Evolutionary conservation across 1,140 invertebrate species (phyloP).

Genomic region (fruit fly (Drosophila melanogaster)): DNA sequence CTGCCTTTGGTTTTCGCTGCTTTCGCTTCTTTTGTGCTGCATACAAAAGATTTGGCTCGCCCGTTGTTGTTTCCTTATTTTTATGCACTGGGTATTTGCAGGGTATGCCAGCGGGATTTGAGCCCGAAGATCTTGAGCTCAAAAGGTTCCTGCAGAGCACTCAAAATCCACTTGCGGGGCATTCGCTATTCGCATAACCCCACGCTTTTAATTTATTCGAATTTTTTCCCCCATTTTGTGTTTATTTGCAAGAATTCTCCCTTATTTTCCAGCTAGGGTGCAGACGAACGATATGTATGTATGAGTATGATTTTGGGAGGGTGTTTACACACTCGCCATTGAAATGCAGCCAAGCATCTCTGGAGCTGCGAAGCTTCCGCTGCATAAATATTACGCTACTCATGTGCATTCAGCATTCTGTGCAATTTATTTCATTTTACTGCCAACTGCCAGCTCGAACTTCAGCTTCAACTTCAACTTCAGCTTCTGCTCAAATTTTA

Average conservation of each 20-base stretch:
- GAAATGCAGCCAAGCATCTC: conserved; percentile 78
- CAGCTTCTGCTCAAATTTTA: conserved; percentile 51
- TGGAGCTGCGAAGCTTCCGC: conserved; percentile 56
- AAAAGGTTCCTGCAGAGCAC: conserved; percentile 1
- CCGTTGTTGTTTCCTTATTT: conserved; percentile 63
- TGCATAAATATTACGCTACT: conserved; percentile 79
- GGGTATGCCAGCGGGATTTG: conserved; percentile 10
- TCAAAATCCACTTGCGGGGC: conserved; percentile 16
- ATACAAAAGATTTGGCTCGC: conserved; percentile 72
- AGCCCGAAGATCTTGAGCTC: not conserved
- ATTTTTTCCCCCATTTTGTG: conserved; percentile 64
- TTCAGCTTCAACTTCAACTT: conserved; percentile 4
- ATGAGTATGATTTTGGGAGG: conserved; percentile 35
- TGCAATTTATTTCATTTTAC: conserved; percentile 76
- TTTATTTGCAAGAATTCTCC: conserved; percentile 81
- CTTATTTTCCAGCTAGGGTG: conserved; percentile 59
- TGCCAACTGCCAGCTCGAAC: conserved; percentile 39
- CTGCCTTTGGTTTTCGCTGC: conserved; percentile 40
- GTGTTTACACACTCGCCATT: conserved; percentile 70
- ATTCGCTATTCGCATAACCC: conserved; percentile 23
- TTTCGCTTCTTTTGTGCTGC: conserved; percentile 71
- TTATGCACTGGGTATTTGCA: conserved; percentile 12
- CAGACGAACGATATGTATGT: conserved; percentile 12
- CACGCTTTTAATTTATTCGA: conserved; percentile 29
- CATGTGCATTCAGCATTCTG: conserved; percentile 66